Evolutionary conservation across 2,888 invertebrate genomes (phyloP), one percentile per base, ranked within the genome.

Genomic region (Trachelus iudaicus): DNA sequence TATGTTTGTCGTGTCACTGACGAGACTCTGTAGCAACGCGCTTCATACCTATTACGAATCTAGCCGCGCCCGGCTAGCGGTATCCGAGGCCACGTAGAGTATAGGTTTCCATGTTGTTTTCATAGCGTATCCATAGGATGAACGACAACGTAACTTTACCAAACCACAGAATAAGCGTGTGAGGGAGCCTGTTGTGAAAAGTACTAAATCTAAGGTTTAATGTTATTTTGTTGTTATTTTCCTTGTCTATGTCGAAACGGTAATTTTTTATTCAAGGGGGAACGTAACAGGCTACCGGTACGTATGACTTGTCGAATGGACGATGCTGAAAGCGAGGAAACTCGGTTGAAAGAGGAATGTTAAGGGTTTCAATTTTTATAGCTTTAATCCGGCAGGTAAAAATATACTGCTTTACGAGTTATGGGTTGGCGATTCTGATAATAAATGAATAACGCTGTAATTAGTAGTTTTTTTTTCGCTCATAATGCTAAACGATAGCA

Each of bases 31-130:
- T 34, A 69, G 75, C 69, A 69, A 71, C 56, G 73, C 83, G 82
- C 82, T 83, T 84, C 87, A 83, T 81, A 84, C 85, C 86, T 87
- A 86, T 88, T 87, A 85, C 86, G 85, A 87, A 88, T 87, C 86
- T 84, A 87, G 85, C 87, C 89, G 88, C 89, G 87, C 88, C 88
- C 87, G 87, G 88, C 86, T 89, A 89, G 89, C 89, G 89, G 89
- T 86, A 89, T 23, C 87, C 88, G 85, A 84, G 86, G 84, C 86
- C 85, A 80, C 83, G 83, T 82, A 80, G 23, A 56, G 56, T 56
- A 56, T 56, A 56, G 23, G 56, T 56, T 56, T 56, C 56, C 56
- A 56, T 56, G 56, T 56, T 56, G 56, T 56, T 56, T 56, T 56
- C 56, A 56, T 56, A 56, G 40, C 6, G 9, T 56, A 23, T 23